phyloP scores from a whole-genome alignment of 2,797 vertebrate genomes.

The Alauda arvensis region DNA sequence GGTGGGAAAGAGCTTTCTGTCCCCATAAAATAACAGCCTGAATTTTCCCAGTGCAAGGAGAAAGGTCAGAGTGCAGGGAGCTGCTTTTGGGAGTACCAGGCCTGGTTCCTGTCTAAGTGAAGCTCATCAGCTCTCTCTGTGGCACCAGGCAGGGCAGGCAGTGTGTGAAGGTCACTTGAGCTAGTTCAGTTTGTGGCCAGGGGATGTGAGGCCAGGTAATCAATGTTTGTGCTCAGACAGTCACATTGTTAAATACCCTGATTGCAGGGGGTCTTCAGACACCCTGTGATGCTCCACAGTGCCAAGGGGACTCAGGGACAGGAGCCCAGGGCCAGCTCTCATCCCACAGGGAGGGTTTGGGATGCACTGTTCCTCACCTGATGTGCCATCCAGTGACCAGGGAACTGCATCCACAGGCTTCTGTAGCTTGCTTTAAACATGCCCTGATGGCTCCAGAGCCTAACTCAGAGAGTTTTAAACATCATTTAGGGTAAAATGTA shows the following conservation, averaged over 20 bases:
- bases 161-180: background rate
- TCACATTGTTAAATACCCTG: fast-evolving
- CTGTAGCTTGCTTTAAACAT: background rate
- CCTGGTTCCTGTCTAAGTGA: background rate
- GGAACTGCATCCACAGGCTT: background rate
- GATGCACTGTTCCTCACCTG: background rate
- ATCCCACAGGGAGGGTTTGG: background rate
- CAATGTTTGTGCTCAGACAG: background rate
- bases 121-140: background rate
- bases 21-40: fast-evolving
- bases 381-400: background rate
- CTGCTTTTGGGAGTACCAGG: background rate
- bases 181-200: background rate
- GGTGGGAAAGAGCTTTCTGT: background rate
- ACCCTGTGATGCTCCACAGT: background rate
- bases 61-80: background rate
- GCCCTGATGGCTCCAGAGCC: background rate
- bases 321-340: too few species aligned
- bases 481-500: background rate
- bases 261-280: background rate
- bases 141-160: background rate
- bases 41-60: background rate
- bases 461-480: background rate
- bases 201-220: background rate
- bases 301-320: background rate